Evolutionary conservation across 2,113 vertebrate species (phyloP).

Genomic region (Passer domesticus): DNA sequence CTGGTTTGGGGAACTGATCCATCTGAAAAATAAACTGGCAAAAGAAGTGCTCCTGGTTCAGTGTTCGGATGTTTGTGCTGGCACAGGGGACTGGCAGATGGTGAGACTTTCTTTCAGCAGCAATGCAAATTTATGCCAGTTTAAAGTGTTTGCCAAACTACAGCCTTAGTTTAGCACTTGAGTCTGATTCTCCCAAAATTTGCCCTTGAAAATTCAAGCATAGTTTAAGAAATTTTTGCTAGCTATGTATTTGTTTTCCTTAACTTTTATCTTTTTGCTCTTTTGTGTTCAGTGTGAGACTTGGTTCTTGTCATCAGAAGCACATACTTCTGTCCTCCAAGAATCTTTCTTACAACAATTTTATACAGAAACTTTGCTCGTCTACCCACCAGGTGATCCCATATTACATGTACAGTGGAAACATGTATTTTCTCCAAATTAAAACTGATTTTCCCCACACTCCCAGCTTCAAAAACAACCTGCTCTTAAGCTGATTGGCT

Average conservation of each 20-base stretch:
- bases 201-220: neutral
- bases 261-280: neutral
- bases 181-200: neutral
- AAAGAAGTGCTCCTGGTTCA: constrained; percentile 54
- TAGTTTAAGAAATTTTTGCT: neutral
- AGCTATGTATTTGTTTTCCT: neutral
- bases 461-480: neutral
- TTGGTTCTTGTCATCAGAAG: neutral
- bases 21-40: constrained; percentile 52
- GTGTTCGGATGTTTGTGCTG: constrained; percentile 62
- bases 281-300: neutral
- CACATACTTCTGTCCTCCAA: neutral
- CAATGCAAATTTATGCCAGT: constrained; percentile 57
- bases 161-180: constrained; percentile 27
- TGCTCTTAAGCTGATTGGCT: neutral
- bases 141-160: constrained; percentile 52
- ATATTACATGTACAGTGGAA: neutral
- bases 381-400: neutral
- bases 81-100: constrained; percentile 47
- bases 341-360: neutral
- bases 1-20: constrained; percentile 49
- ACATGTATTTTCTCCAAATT: neutral
- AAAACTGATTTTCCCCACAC: neutral
- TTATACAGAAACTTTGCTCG: neutral
- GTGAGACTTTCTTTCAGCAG: constrained; percentile 62